Conservation (phyloP, 2,113 vertebrate genomes). For the Microcebus ravelobensis region DNA sequence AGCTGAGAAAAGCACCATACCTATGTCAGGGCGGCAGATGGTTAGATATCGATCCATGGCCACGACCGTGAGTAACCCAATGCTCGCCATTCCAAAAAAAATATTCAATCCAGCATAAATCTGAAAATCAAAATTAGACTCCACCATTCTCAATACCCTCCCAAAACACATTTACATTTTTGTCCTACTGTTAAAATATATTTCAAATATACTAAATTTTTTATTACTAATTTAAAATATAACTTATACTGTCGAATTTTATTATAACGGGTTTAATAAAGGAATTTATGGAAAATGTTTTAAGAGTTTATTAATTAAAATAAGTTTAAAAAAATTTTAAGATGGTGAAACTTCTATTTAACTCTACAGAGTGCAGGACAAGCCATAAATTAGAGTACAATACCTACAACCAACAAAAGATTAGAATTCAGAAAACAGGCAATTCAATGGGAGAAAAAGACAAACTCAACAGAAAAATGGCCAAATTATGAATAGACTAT, state of each 20-base stretch:
- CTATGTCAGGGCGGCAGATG: slow-evolving; percentile 93
- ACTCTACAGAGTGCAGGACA: not conserved
- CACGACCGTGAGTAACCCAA: slow-evolving; percentile 96
- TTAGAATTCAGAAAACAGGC: not conserved
- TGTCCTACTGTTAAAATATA: not conserved
- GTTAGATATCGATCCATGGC: slow-evolving; percentile 95
- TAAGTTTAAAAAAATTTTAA: not conserved
- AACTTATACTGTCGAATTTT: not conserved
- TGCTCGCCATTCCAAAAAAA: slow-evolving; percentile 99
- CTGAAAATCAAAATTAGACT: slow-evolving; percentile 83
- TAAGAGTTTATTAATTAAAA: not conserved
- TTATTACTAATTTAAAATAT: slow-evolving; percentile 11
- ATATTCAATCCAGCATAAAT: slow-evolving; percentile 98
- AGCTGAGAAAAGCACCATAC: slow-evolving; percentile 81
- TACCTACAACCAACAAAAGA: not conserved
- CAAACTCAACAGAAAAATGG: not conserved
- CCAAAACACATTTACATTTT: not conserved
- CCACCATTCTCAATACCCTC: not conserved
- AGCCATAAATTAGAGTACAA: not conserved
- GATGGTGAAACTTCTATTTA: not conserved
- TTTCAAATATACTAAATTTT: not conserved
- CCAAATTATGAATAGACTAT: not conserved
- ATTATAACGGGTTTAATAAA: not conserved
- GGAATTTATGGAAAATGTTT: not conserved
- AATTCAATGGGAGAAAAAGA: not conserved